Evolutionary conservation across 2,113 vertebrate genomes (phyloP), one percentile per base, ranked within the genome.

Genomic region (Platycercus adscitus): DNA sequence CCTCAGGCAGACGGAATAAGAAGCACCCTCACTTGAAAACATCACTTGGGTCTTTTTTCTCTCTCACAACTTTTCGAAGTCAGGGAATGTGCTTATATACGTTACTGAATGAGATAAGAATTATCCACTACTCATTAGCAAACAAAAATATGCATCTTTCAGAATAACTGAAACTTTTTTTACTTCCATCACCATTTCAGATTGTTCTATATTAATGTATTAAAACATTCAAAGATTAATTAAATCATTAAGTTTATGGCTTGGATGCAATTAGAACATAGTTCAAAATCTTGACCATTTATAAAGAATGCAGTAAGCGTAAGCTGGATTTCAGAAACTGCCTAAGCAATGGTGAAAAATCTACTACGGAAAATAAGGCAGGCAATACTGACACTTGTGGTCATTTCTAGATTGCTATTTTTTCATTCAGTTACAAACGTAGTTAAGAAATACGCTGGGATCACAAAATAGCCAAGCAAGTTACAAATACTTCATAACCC

Each of bases 301-400:
- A 44, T 53, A 23, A 88, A 69, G 81, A 72, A 41, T 3, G 29
- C 35, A 91, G 13, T 14, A 84, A 63, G 21, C 6, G 2, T 65
- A 72, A 83, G 19, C 46, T 31, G 25, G 2, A 13, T 71, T 88
- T 39, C 35, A 56, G 43, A 80, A 78, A 69, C 37, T 24, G 80
- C 35, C 33, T 65, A 53, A 76, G 49, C 31, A 88, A 66, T 23
- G 28, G 41, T 73, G 17, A 90, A 96, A 95, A 96, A 76, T 41
- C 33, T 84, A 37, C 64, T 71, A 61, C 61, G 47, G 86, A 96
- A 92, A 96, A 91, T 95, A 93, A 95, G 66, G 52, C 47, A 89
- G 93, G 89, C 95, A 96, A 97, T 89, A 96, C 89, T 97, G 97
- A 97, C 97, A 96, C 97, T 96, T 95, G 96, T 98, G 97, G 97